Conservation (phyloP, 2,113 vertebrate species). For the Dromiciops gliroides region DNA sequence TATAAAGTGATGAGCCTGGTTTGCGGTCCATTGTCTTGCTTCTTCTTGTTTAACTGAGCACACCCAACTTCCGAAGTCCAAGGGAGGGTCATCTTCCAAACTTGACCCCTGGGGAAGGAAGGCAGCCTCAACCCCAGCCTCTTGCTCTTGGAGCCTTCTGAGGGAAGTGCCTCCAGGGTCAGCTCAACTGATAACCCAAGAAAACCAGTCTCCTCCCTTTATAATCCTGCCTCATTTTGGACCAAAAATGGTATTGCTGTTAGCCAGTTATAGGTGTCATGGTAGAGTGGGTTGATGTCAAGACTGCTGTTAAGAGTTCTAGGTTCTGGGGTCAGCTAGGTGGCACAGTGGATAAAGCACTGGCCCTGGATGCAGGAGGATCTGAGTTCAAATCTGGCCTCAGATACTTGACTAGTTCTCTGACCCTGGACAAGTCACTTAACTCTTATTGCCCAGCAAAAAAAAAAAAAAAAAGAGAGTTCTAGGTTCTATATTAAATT, state of each 20-base stretch:
- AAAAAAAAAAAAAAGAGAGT: too few species aligned
- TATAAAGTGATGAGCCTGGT: not conserved
- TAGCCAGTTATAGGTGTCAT: not conserved
- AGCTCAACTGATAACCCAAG: not conserved
- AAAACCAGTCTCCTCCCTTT: not conserved
- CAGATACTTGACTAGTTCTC: too few species aligned
- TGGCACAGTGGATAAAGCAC: too few species aligned
- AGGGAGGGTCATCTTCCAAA: not conserved
- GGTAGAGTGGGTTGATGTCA: not conserved
- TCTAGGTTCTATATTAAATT: not conserved
- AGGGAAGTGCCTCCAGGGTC: not conserved
- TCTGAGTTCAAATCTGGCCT: too few species aligned
- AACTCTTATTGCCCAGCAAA: too few species aligned
- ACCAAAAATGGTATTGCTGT: not conserved
- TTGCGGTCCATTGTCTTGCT: not conserved
- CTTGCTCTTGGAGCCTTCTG: not conserved
- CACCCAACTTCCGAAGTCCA: not conserved
- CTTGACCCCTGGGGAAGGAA: not conserved
- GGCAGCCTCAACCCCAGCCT: not conserved
- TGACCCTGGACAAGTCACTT: too few species aligned
- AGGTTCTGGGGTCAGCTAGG: not conserved
- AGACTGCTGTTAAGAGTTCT: not conserved
- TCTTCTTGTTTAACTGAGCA: not conserved
- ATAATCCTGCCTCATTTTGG: not conserved
- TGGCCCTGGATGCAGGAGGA: too few species aligned